Base-by-base conservation (phyloP, 2,113 vertebrate species). In the Choloepus hoffmanni region DNA sequence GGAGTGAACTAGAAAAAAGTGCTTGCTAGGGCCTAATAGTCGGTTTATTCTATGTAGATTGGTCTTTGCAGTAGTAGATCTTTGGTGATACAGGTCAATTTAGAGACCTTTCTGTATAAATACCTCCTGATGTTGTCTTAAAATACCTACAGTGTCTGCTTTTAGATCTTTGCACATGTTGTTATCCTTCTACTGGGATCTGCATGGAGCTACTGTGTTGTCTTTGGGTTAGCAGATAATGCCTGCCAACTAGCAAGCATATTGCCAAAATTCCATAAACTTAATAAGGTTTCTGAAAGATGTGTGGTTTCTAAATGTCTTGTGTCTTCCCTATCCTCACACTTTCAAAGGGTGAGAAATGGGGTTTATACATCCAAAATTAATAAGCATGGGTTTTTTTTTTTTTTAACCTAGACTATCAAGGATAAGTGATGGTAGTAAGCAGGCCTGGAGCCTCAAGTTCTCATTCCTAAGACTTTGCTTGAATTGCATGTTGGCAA, bases 391-490 rank as follows among this genome's bases (percentile, higher is more conserved):
- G 78, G 12, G 26, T 82, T 45, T 78, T 28, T 1, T 62, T 28
- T 67, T 45, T 5, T 77, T 92, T 95, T 90, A 89, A 76, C 45
- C 48, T 97, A 88, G 81, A 83, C 82, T 87, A 87, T 95, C 76
- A 92, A 96, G 78, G 70, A 85, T 93, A 78, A 84, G 26, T 94
- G 50, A 86, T n/a, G 70, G 92, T 96, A 67, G 11, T 97, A 89
- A 96, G 85, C 70, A 95, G 95, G 86, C 85, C 88, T 89, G 58
- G 93, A 94, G 73, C 78, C 62, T 97, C 36, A 50, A 60, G 60
- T 93, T 97, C 63, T 97, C 33, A 94, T 95, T 92, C 65, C 78
- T 94, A 78, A 94, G 91, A 91, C 81, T 94, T 88, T 93, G 81
- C 70, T 79, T 92, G 88, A 90, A 53, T 96, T 21, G 91, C 53